A percentile compares a stretch with the other conserved stretches of the same genome.
Evolutionary conservation across 92 coral and sea anemone genomes (phyloP).

Genomic region (Palythoa caribaeorum): DNA sequence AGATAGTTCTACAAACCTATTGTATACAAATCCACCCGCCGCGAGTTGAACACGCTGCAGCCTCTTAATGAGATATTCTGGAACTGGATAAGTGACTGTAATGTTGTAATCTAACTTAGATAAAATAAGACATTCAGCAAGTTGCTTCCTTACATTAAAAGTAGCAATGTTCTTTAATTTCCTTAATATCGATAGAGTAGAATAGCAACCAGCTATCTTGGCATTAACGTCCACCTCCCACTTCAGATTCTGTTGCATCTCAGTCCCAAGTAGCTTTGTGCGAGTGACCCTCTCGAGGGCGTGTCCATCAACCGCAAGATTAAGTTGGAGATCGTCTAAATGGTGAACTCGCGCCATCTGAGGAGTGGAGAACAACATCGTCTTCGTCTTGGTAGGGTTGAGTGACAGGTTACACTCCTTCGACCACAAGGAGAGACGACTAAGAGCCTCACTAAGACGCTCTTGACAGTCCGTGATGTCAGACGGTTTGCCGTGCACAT

Average conservation of each 20-base stretch:
- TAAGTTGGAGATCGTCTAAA: constrained; percentile 19
- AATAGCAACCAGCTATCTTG: constrained; percentile 2
- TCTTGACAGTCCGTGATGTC: constrained; percentile 23
- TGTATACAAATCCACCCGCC: not conserved
- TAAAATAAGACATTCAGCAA: not conserved
- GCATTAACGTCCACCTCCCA: constrained; percentile 38
- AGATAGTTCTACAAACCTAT: not conserved
- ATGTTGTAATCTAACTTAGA: not conserved
- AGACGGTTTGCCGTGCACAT: constrained; percentile 25
- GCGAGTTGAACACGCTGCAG: not conserved
- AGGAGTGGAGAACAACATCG: constrained; percentile 44
- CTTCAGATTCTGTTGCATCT: constrained; percentile 31
- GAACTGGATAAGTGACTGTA: not conserved
- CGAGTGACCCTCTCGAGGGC: constrained; percentile 7
- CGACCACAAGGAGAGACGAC: constrained; percentile 36
- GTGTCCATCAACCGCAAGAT: constrained; percentile 25
- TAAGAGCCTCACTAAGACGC: not conserved
- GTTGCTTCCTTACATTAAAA: not conserved
- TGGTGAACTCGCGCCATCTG: constrained; percentile 35
- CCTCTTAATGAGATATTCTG: not conserved
- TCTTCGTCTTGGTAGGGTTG: constrained; percentile 49
- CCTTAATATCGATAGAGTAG: not conserved
- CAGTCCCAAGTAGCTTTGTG: constrained; percentile 31
- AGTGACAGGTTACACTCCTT: constrained; percentile 43
- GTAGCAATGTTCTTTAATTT: no score